phyloP scores from a whole-genome alignment of 2,113 vertebrate species.

The Panthera leo region DNA sequence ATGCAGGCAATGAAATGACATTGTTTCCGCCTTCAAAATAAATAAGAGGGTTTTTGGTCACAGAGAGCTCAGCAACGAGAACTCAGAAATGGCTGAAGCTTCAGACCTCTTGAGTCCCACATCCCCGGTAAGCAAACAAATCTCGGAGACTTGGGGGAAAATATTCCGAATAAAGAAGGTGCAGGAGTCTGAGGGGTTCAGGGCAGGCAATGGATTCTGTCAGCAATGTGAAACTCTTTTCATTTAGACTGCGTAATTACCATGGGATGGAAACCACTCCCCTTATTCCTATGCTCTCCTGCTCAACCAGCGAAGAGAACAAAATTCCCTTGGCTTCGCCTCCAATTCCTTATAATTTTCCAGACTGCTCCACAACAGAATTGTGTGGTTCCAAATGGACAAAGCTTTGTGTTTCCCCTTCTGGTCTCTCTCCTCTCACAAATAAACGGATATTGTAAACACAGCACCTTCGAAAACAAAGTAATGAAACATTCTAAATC shows the following conservation, averaged over 20 bases:
- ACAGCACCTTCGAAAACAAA: neutral
- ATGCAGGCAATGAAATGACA: conserved; percentile 34
- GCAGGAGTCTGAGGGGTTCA: neutral
- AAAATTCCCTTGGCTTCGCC: neutral
- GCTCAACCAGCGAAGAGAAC: neutral
- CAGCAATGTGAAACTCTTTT: neutral
- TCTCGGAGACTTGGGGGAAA: neutral
- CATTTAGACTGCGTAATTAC: neutral
- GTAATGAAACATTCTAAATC: neutral
- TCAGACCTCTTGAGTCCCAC: neutral
- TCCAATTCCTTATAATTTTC: neutral
- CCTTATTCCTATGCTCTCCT: neutral
- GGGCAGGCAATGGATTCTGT: neutral
- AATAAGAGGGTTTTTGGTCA: conserved; percentile 46
- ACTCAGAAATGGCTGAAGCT: neutral
- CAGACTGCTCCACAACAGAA: neutral
- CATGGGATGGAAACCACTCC: neutral
- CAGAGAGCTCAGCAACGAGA: neutral
- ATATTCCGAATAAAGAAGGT: neutral
- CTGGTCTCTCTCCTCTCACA: neutral
- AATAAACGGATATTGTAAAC: neutral
- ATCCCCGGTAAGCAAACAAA: neutral
- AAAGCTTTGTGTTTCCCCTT: neutral
- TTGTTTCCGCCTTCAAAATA: conserved; percentile 56
- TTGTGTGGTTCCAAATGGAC: neutral